phyloP scores from a whole-genome alignment of 1,140 invertebrate species.

The Nasonia vitripennis region DNA sequence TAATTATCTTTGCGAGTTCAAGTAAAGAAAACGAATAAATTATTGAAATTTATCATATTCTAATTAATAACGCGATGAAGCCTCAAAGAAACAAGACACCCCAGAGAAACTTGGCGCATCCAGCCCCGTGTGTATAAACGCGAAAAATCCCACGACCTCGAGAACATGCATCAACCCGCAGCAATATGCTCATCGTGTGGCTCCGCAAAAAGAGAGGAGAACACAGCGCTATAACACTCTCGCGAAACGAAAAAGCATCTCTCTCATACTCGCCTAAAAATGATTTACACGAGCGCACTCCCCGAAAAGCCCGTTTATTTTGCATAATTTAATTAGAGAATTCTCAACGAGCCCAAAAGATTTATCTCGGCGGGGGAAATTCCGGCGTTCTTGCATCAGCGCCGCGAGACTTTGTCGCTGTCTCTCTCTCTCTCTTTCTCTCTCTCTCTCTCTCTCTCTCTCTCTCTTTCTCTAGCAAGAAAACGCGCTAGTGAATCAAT shows the following conservation, averaged over 20 bases:
- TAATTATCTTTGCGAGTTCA: too few relatives aligned
- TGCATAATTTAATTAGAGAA: constrained; percentile 55
- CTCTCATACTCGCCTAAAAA: constrained; percentile 29
- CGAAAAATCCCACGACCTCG: neutral
- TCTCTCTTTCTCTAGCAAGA: neutral
- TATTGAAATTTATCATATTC: neutral
- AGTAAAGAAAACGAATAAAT: neutral
- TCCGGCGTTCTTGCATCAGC: constrained; percentile 32
- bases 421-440: neutral
- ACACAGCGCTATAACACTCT: neutral
- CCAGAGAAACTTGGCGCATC: neutral
- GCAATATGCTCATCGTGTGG: neutral
- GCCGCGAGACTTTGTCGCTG: constrained; percentile 55
- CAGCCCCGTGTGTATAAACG: neutral
- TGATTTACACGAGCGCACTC: constrained; percentile 50
- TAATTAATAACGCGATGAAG: neutral
- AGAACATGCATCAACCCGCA: neutral
- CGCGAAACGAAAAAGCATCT: neutral
- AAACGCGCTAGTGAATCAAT: constrained; percentile 56
- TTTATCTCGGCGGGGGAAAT: constrained; percentile 49
- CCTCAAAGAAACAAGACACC: neutral
- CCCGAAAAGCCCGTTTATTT: constrained; percentile 53
- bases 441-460: neutral
- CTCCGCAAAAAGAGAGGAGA: neutral
- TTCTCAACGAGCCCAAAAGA: constrained; percentile 48